Evolutionary conservation across 2,888 invertebrate species (phyloP).

Genomic region (Troides helena): DNA sequence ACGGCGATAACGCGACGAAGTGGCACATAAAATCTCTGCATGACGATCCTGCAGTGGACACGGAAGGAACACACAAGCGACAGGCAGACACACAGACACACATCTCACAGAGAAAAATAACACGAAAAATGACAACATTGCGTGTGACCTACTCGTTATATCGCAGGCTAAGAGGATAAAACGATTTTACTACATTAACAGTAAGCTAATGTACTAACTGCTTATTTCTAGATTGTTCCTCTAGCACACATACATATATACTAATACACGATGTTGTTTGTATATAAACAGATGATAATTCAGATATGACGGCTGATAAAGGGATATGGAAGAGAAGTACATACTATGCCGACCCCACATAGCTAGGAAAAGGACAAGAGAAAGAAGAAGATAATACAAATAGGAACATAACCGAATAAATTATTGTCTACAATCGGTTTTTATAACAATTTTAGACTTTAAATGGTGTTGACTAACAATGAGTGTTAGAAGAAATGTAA

Average conservation of each 20-base stretch:
- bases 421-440: too few species aligned
- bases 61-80: conserved; percentile 21
- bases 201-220: background rate
- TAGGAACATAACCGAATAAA: too few species aligned
- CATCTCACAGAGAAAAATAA: background rate
- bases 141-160: background rate
- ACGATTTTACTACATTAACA: background rate
- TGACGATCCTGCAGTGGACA: conserved; percentile 46
- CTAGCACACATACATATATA: background rate
- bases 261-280: background rate
- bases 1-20: conserved; percentile 68
- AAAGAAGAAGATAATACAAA: too few species aligned
- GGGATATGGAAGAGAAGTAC: too few species aligned
- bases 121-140: background rate
- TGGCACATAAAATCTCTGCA: conserved; percentile 66
- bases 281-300: too few species aligned
- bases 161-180: background rate
- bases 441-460: too few species aligned
- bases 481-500: too few species aligned
- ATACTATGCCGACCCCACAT: too few species aligned
- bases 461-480: too few species aligned
- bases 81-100: conserved; percentile 40
- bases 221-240: background rate
- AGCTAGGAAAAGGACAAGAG: too few species aligned
- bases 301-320: too few species aligned